Conservation (phyloP, 2,797 vertebrate species). For the Potorous gilbertii region DNA sequence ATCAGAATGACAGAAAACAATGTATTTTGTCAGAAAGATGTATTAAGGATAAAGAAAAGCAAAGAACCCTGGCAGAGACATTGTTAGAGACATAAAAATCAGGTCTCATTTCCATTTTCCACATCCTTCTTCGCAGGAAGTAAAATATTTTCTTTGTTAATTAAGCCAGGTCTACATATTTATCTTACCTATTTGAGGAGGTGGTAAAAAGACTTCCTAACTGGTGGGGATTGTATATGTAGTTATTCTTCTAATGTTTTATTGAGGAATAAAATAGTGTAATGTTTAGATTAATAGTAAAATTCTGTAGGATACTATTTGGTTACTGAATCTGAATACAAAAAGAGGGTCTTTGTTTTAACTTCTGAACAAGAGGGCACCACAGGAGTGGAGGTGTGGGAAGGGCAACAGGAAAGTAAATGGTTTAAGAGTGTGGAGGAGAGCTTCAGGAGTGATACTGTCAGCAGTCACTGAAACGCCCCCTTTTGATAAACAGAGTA, state of each 20-base stretch:
- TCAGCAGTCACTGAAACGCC: neutral
- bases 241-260: neutral
- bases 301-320: neutral
- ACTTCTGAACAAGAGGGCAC: slow-evolving; percentile 28
- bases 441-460: neutral
- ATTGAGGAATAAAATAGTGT: neutral
- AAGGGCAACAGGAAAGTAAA: slow-evolving; percentile 20
- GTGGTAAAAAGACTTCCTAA: neutral
- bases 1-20: slow-evolving; percentile 52
- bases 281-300: neutral
- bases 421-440: neutral
- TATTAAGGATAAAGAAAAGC: slow-evolving; percentile 46
- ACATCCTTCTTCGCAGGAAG: slow-evolving; percentile 10
- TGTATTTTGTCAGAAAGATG: slow-evolving; percentile 10
- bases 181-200: neutral
- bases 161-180: neutral
- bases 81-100: slow-evolving; percentile 7
- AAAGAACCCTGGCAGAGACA: slow-evolving; percentile 30
- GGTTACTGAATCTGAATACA: neutral
- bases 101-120: slow-evolving; percentile 4
- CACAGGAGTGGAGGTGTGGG: slow-evolving; percentile 20
- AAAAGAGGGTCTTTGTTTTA: slow-evolving; percentile 29
- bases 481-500: slow-evolving; percentile 41
- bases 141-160: neutral
- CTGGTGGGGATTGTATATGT: neutral